These are phyloP conservation scores for Rousettus leschenaultii DNA, from an alignment of 2,113 vertebrate genomes.

Conservation along the genomic window DNA sequence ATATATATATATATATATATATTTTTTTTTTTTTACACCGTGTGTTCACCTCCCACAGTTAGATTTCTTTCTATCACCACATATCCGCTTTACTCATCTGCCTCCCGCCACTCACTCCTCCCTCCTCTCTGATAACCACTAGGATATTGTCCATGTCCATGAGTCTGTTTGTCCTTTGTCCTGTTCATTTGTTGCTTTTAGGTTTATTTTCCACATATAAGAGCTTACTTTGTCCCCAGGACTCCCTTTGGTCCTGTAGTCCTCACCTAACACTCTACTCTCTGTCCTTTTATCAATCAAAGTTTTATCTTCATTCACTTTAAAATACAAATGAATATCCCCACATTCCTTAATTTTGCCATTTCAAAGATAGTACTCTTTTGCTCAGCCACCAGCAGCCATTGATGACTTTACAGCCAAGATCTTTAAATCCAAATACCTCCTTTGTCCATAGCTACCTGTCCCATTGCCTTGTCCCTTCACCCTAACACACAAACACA, in stretches of 20 bases:
- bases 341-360: neutral
- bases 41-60: no score
- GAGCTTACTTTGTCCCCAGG: neutral
- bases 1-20: no score
- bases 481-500: neutral
- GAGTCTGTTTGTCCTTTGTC: no score
- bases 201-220: no score
- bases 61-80: neutral
- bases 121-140: no score
- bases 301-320: neutral
- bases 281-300: no score
- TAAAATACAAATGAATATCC: neutral
- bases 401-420: neutral
- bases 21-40: no score
- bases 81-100: no score
- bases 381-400: neutral
- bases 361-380: neutral
- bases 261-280: neutral
- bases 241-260: neutral
- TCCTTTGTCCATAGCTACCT: neutral
- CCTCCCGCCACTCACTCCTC: no score
- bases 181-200: no score
- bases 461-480: neutral
- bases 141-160: no score
- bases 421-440: neutral